Evolutionary conservation across 2,113 vertebrate species (phyloP).

Genomic region (Pitta sordida): DNA sequence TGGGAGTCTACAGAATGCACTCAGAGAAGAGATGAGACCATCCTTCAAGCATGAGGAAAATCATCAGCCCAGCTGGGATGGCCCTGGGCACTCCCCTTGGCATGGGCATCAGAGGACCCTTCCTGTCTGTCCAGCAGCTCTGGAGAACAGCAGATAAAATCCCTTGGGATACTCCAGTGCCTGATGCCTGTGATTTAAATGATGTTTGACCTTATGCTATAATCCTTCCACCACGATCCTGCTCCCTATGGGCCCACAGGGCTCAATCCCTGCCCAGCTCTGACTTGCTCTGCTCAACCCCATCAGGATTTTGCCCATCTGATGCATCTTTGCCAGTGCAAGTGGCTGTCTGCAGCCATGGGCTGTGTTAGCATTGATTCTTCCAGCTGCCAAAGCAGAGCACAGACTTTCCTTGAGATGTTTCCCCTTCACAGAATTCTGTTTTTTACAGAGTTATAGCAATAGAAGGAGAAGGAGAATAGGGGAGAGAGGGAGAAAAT

Average conservation of each 20-base stretch:
- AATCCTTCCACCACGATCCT: neutral
- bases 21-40: neutral
- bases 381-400: conserved; percentile 43
- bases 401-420: neutral
- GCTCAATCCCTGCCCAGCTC: neutral
- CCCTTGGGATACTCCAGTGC: neutral
- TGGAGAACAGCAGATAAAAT: neutral
- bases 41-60: neutral
- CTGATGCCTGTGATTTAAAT: neutral
- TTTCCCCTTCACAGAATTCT: neutral
- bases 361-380: neutral
- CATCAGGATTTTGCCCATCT: neutral
- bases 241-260: neutral
- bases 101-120: neutral
- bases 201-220: neutral
- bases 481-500: neutral
- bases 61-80: neutral
- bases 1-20: neutral
- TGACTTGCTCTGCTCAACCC: neutral
- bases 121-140: neutral
- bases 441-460: neutral
- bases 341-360: neutral
- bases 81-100: neutral
- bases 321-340: neutral
- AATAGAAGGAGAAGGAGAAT: neutral